Conservation (phyloP, 1,140 invertebrate species). For the Meloidogyne floridensis region DNA sequence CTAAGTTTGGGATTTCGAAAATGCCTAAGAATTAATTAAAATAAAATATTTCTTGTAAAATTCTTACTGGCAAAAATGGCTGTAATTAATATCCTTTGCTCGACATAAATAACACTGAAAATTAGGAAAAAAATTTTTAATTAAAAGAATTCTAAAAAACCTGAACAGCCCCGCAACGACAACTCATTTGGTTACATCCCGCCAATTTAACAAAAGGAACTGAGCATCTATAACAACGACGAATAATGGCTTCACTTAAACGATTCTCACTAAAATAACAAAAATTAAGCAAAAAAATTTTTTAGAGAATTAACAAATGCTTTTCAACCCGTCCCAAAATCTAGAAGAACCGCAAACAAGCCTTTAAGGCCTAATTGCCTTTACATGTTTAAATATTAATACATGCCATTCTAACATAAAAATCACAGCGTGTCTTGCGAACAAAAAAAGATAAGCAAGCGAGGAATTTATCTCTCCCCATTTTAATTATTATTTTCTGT, state of each 20-base stretch:
- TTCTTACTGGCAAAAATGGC: constrained; percentile 71
- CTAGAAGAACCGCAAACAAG: no score
- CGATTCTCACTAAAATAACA: constrained; percentile 53
- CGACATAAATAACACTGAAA: constrained; percentile 74
- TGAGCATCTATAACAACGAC: constrained; percentile 72
- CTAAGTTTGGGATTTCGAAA: constrained; percentile 33
- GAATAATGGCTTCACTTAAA: constrained; percentile 43
- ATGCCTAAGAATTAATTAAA: constrained; percentile 24
- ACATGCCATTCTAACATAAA: no score
- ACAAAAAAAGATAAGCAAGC: no score
- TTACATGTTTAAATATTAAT: no score
- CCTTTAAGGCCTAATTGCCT: no score
- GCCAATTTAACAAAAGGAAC: constrained; percentile 72
- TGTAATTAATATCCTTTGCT: constrained; percentile 71
- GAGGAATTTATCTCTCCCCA: no score
- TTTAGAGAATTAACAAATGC: no score
- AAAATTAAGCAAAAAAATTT: neutral
- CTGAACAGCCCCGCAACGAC: constrained; percentile 72
- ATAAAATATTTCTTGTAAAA: constrained; percentile 8
- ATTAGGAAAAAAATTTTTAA: neutral
- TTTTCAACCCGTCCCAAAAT: no score
- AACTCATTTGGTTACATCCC: constrained; percentile 77
- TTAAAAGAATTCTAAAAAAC: neutral
- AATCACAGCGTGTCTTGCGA: no score
- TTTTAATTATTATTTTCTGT: no score